Conservation (phyloP, 2,888 invertebrate species). For the Drosophila melanosoma region DNA sequence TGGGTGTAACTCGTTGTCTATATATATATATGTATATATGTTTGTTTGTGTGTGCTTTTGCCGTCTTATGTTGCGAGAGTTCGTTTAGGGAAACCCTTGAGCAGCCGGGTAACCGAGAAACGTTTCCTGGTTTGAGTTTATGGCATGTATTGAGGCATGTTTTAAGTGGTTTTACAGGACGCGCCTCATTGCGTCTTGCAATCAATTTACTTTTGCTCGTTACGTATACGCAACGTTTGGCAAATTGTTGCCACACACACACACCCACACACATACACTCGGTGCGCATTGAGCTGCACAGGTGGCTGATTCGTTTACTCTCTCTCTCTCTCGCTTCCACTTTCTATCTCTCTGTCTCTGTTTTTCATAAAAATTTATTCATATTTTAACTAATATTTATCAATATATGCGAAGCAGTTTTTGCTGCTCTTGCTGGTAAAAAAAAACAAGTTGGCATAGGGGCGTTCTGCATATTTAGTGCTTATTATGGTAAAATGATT, state of each 20-base stretch:
- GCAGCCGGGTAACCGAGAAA: constrained; percentile 22
- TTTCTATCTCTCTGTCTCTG: neutral
- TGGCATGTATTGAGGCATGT: constrained; percentile 83
- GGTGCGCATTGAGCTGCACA: constrained; percentile 25
- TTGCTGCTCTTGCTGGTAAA: constrained; percentile 7
- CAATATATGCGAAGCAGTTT: constrained; percentile 49
- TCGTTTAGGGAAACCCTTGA: constrained; percentile 42
- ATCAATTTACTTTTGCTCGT: constrained; percentile 77
- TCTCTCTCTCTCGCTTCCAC: neutral
- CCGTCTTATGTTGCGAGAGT: constrained; percentile 29
- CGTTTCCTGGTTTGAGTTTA: constrained; percentile 71
- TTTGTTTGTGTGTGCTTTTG: constrained; percentile 17
- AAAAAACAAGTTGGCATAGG: constrained; percentile 44
- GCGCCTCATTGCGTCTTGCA: constrained; percentile 83
- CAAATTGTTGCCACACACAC: constrained; percentile 56
- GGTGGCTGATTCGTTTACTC: constrained; percentile 46
- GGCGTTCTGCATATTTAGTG: constrained; percentile 74
- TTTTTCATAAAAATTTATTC: constrained; percentile 50
- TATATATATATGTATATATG: constrained; percentile 1
- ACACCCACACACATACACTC: neutral
- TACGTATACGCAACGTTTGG: constrained; percentile 64
- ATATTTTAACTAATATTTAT: constrained; percentile 80
- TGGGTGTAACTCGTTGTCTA: constrained; percentile 21
- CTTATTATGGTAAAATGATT: constrained; percentile 79
- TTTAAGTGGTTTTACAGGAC: constrained; percentile 84